Percentiles rank a stretch among this genome's conserved stretches.
Evolutionary conservation across 2,888 invertebrate species (phyloP).

Genomic region (Xestia rhomboidea): DNA sequence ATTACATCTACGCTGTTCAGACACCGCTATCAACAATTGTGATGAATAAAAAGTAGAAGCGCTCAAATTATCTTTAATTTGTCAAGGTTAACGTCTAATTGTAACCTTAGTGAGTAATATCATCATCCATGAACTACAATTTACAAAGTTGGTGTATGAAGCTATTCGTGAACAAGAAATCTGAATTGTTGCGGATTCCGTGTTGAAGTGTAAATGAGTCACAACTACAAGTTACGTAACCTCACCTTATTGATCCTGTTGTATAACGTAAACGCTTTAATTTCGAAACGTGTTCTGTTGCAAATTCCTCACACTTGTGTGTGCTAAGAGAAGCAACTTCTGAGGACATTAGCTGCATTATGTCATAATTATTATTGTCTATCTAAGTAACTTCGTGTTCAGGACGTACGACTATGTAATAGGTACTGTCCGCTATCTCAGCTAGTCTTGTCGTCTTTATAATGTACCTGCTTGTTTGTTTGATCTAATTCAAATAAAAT

Average conservation of each 20-base stretch:
- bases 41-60: slow-evolving; percentile 57
- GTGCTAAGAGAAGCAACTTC: slow-evolving; percentile 48
- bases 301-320: slow-evolving; percentile 44
- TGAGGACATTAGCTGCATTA: slow-evolving; percentile 47
- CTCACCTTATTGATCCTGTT: slow-evolving; percentile 63
- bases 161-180: slow-evolving; percentile 58
- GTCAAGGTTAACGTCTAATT: slow-evolving; percentile 62
- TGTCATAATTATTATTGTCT: slow-evolving; percentile 55
- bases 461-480: slow-evolving; percentile 27
- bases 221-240: slow-evolving; percentile 64
- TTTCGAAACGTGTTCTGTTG: slow-evolving; percentile 61
- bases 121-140: slow-evolving; percentile 55
- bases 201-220: slow-evolving; percentile 64
- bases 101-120: slow-evolving; percentile 58
- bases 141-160: slow-evolving; percentile 36
- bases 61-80: slow-evolving; percentile 60
- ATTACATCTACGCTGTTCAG: slow-evolving; percentile 31
- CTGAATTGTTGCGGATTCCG: slow-evolving; percentile 60
- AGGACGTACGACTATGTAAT: slow-evolving; percentile 31
- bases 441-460: slow-evolving; percentile 8
- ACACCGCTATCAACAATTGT: slow-evolving; percentile 53
- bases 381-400: slow-evolving; percentile 43
- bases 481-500: slow-evolving; percentile 59
- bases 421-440: background rate
- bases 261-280: slow-evolving; percentile 47